These are phyloP conservation scores for Pachypsylla venusta DNA, from an alignment of 1,140 invertebrate genomes.

Conservation along the genomic window DNA sequence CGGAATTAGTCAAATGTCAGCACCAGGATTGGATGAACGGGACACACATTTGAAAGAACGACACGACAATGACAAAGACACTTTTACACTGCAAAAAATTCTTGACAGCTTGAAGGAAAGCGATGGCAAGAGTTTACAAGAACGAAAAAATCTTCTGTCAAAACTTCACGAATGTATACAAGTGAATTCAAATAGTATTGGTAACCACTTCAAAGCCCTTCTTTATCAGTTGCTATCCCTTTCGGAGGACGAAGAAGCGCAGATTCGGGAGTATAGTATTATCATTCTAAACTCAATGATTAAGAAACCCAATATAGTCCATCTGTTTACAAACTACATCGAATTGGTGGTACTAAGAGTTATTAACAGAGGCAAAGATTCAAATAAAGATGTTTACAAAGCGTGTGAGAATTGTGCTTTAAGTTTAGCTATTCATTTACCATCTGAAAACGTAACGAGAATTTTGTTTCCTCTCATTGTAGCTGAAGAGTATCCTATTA, in stretches of 20 bases:
- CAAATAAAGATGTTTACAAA: constrained; percentile 52
- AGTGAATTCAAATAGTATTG: background rate
- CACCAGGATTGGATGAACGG: constrained; percentile 40
- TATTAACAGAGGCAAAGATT: constrained; percentile 63
- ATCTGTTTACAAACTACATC: constrained; percentile 66
- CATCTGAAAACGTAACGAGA: constrained; percentile 36
- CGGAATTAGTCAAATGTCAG: constrained; percentile 71
- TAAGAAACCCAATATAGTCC: constrained; percentile 51
- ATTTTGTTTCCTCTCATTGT: constrained; percentile 66
- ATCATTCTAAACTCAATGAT: constrained; percentile 67
- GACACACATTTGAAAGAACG: background rate
- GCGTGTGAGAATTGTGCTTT: constrained; percentile 27
- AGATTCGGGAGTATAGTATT: constrained; percentile 39
- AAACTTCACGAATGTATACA: constrained; percentile 3
- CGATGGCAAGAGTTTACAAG: background rate
- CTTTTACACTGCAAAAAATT: background rate
- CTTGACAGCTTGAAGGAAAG: constrained; percentile 1
- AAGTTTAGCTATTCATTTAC: constrained; percentile 18
- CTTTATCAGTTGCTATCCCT: constrained; percentile 8
- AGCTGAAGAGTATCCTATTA: constrained; percentile 67
- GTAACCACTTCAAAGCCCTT: background rate
- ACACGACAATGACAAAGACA: constrained; percentile 20
- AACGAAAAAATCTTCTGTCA: constrained; percentile 3
- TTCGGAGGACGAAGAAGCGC: constrained; percentile 14
- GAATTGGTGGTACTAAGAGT: constrained; percentile 78